Evolutionary conservation across 1,140 invertebrate species (phyloP), one percentile per base, ranked within the genome.

Genomic region (Diabrotica undecimpunctata): DNA sequence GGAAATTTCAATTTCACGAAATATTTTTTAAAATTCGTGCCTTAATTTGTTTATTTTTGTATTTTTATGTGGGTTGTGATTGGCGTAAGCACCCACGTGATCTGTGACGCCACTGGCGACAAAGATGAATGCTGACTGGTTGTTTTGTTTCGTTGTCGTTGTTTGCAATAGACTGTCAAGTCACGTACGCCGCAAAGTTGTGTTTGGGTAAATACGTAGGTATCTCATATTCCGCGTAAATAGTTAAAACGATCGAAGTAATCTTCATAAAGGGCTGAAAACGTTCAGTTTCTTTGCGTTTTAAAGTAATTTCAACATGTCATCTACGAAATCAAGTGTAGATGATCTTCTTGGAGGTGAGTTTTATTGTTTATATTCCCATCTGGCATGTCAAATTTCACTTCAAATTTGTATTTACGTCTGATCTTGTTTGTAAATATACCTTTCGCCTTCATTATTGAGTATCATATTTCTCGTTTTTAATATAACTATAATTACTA

Each of bases 271-370:
- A 56, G 39, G n/a, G 38, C 39, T 7, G 9, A 39, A 39, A 56
- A 35, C 13, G 13, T 54, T 41, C 46, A 12, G 6, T 57, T 64
- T 25, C 59, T 38, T 63, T 61, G 38, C n/a, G 62, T 65, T 63
- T 64, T 62, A n/a, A 50, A 53, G 57, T 11, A 64, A 41, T 66
- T 54, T 50, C 10, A 73, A 69, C 52, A 78, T 78, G 77, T 76
- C 76, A 73, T 78, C 76, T 5, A 72, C 75, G 10, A 77, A 77
- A 75, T 76, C 75, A 9, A 78, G 75, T 62, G 61, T 74, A 54
- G 77, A 77, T 66, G 77, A 78, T 65, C 67, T 77, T 54, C 66
- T 78, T 46, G 77, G 75, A 66, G 77, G 77, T 77, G 67, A 72
- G 74, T 69, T 67, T 66, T 54, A 13, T 72, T 75, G 69, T 75